Percentiles rank a stretch among this genome's conserved stretches.
phyloP scores from a whole-genome alignment of 2,797 vertebrate species.

The Odontamblyopus lacepedii region DNA sequence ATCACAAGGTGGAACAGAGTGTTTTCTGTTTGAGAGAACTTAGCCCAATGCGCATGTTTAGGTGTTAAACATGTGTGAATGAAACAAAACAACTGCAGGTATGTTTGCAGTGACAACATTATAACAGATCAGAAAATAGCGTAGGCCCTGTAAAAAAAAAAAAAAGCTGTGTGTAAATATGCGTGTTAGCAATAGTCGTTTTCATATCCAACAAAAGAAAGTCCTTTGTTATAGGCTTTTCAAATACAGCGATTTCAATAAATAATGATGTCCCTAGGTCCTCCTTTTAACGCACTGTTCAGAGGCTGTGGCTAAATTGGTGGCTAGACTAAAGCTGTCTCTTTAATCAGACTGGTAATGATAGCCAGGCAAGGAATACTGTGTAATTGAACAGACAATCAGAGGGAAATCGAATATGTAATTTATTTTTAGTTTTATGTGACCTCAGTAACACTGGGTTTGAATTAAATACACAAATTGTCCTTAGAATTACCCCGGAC shows the following conservation, averaged over 20 bases:
- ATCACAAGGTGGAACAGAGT: too few species aligned
- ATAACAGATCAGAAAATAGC: too few species aligned
- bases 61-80: too few species aligned
- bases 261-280: conserved; percentile 8
- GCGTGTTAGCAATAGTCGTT: conserved; percentile 1
- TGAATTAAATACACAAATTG: too few species aligned
- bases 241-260: background rate
- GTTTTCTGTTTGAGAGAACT: too few species aligned
- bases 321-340: background rate
- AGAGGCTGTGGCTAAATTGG: background rate
- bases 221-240: background rate
- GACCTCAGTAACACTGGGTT: background rate
- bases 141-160: conserved; percentile 1
- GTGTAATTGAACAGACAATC: background rate
- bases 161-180: conserved; percentile 17
- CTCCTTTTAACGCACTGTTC: background rate
- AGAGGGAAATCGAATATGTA: background rate
- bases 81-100: too few species aligned
- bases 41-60: too few species aligned
- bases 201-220: conserved; percentile 1
- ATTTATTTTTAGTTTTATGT: background rate
- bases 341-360: background rate
- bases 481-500: too few species aligned
- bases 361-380: background rate
- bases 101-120: too few species aligned